Evolutionary conservation across 2,797 vertebrate genomes (phyloP).

Genomic region (Rachycentron canadum): DNA sequence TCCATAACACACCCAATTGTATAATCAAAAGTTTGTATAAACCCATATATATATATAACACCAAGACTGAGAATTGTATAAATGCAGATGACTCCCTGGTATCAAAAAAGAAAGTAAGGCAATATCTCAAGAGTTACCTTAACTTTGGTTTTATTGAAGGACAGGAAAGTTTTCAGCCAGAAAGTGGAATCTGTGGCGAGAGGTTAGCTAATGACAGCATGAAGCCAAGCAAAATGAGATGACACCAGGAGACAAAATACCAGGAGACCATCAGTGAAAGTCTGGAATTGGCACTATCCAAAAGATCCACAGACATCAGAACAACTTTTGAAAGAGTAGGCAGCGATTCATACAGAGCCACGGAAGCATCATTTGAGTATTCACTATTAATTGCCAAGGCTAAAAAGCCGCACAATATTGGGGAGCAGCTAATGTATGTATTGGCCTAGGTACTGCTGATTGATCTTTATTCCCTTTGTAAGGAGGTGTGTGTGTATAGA

Average conservation of each 20-base stretch:
- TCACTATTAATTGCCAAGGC: neutral
- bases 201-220: neutral
- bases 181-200: neutral
- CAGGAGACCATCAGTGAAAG: neutral
- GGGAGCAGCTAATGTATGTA: conserved; percentile 9
- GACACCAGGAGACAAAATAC: neutral
- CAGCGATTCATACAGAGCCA: neutral
- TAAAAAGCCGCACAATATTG: conserved; percentile 39
- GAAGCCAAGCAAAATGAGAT: neutral
- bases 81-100: no score
- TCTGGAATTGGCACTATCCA: neutral
- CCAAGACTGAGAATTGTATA: no score
- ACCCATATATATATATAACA: no score
- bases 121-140: no score
- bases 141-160: no score
- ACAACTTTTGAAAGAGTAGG: neutral
- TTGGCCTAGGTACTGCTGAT: no score
- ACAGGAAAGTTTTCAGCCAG: neutral
- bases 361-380: neutral
- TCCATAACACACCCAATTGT: no score
- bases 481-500: no score
- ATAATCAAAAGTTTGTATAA: no score
- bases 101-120: no score
- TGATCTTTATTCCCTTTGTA: no score
- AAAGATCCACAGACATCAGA: neutral